Percentiles rank a stretch among this genome's conserved stretches.
These are phyloP conservation scores for Telmatherina bonti DNA, from an alignment of 2,797 vertebrate genomes.

Conservation along the genomic window DNA sequence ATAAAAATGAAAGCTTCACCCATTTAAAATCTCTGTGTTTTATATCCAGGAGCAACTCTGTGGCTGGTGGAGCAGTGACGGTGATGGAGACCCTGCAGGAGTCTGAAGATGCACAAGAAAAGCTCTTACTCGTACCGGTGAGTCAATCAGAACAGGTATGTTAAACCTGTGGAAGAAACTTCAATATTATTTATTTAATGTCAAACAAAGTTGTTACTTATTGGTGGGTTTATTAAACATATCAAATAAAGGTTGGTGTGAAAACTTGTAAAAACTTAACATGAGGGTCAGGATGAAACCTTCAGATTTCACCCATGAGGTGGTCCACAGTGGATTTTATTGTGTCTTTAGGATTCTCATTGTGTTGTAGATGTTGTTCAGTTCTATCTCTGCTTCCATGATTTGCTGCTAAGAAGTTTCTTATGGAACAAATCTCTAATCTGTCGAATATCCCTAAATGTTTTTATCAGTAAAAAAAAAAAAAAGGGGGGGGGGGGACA, in stretches of 20 bases:
- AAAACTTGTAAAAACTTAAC: background rate
- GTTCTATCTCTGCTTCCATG: background rate
- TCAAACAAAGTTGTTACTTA: background rate
- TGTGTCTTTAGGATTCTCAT: background rate
- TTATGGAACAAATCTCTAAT: too few relatives aligned
- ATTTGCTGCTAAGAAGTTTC: background rate
- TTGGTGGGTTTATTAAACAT: background rate
- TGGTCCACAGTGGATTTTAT: background rate
- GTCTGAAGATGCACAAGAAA: slow-evolving; percentile 85
- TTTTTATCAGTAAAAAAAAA: background rate
- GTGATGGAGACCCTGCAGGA: slow-evolving; percentile 87
- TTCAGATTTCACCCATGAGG: background rate
- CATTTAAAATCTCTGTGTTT: slow-evolving; percentile 5
- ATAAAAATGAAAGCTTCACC: too few relatives aligned
- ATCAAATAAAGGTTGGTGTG: too few relatives aligned
- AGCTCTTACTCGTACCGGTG: slow-evolving; percentile 86
- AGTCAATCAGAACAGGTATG: background rate
- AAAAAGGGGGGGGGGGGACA: too few relatives aligned
- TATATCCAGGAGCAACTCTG: slow-evolving; percentile 73
- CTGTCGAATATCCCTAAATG: background rate
- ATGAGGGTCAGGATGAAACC: background rate
- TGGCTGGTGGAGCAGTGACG: slow-evolving; percentile 79
- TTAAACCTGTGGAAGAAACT: background rate
- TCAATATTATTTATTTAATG: too few relatives aligned
- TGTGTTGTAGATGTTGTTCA: background rate